Evolutionary conservation across 2,888 invertebrate genomes (phyloP), one percentile per base, ranked within the genome.

Genomic region (Apamea sordens): DNA sequence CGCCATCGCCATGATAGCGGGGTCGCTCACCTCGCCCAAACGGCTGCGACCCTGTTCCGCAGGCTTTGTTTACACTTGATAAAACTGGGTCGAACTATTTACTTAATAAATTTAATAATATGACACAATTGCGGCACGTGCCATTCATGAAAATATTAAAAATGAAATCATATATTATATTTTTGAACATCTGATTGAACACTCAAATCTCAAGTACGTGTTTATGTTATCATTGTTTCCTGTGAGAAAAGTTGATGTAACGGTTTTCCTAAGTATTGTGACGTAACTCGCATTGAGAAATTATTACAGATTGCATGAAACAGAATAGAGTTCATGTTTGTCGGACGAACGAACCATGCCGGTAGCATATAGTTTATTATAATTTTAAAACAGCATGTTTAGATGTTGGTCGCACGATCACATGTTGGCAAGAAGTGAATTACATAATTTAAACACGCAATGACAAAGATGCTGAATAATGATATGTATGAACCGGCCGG

Each of bases 11-110:
- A 80, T 92, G 93, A 94, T 95, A 93, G 90, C 83, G 91, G 92
- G 95, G 96, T 96, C 96, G 93, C 92, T 95, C 94, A 96, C 96
- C 96, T 95, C 94, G 92, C 85, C 92, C 85, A 93, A 93, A 92
- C 93, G 94, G 94, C 94, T 94, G 93, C 92, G 95, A 92, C 95
- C 94, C 93, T 95, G 94, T 95, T 95, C 87, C 83, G 89, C 87
- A 89, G 90, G 91, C 93, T 94, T 93, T 94, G 93, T 93, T 93
- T 93, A 92, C 91, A 87, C 89, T 74, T 81, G 82, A 72, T 89
- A 93, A 56, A 56, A 94, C 92, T 94, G 90, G 95, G 95, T 93
- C 94, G 91, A 91, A 92, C 89, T 88, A 86, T 79, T 86, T n/a
- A n/a, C n/a, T n/a, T 65, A 85, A 84, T 67, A 73, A 50, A 59